A percentile compares a stretch with the other conserved stretches of the same genome.
Conservation (phyloP, 2,797 vertebrate genomes). For the Tapirus indicus region DNA sequence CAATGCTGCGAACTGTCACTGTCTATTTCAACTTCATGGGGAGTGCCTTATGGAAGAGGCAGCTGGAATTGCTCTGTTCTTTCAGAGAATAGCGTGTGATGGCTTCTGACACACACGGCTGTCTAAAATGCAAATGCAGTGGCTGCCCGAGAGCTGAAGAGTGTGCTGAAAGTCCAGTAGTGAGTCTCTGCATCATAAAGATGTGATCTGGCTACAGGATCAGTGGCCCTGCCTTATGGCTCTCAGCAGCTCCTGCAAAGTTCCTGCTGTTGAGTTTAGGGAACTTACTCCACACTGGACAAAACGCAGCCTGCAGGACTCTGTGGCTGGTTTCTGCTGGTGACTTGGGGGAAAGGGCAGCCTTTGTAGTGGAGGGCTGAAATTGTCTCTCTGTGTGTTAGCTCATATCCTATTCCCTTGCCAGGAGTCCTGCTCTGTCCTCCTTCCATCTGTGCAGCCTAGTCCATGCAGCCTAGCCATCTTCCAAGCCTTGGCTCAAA, state of each 20-base stretch:
- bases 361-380: background rate
- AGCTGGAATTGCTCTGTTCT: conserved; percentile 73
- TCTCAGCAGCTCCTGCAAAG: background rate
- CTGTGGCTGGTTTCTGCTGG: background rate
- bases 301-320: background rate
- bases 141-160: background rate
- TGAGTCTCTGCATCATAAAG: background rate
- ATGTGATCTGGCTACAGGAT: background rate
- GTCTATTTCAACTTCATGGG: conserved; percentile 63
- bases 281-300: background rate
- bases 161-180: background rate
- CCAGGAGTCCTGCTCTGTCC: background rate
- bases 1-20: conserved; percentile 68
- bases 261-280: background rate
- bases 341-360: background rate
- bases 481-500: background rate
- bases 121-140: conserved; percentile 36
- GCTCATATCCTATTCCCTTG: background rate
- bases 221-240: background rate
- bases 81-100: conserved; percentile 53
- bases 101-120: background rate
- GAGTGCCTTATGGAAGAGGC: conserved; percentile 77
- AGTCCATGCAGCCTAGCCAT: background rate
- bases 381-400: background rate
- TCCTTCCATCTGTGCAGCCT: background rate